phyloP scores from a whole-genome alignment of 2,888 invertebrate genomes.

The Drosophila maculinotata region DNA sequence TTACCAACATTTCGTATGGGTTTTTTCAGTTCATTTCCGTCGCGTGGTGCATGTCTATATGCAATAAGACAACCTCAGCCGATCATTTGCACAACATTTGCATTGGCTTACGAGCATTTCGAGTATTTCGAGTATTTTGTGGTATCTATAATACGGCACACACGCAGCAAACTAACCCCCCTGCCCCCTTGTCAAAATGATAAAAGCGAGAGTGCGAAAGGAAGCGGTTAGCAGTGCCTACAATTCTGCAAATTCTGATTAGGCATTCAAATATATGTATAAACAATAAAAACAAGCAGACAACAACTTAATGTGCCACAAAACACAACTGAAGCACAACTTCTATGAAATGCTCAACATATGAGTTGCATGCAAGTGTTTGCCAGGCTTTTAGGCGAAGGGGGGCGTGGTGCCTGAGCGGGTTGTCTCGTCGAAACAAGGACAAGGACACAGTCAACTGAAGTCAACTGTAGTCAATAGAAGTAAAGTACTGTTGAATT shows the following conservation, averaged over 20 bases:
- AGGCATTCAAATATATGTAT: slow-evolving; percentile 60
- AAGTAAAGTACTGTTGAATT: slow-evolving; percentile 19
- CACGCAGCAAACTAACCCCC: slow-evolving; percentile 22
- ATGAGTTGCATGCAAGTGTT: slow-evolving; percentile 26
- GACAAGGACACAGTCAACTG: slow-evolving; percentile 20
- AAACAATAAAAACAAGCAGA: slow-evolving; percentile 56
- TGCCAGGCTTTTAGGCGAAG: slow-evolving; percentile 9
- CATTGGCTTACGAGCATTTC: slow-evolving; percentile 50
- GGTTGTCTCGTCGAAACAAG: slow-evolving; percentile 11
- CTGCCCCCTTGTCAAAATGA: too few species aligned
- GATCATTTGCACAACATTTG: slow-evolving; percentile 78
- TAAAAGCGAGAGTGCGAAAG: slow-evolving; percentile 14
- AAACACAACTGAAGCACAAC: not conserved
- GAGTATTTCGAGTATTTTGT: slow-evolving; percentile 10
- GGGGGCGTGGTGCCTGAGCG: not conserved
- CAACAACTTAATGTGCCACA: slow-evolving; percentile 73
- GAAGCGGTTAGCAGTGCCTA: slow-evolving; percentile 32
- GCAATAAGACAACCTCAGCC: slow-evolving; percentile 60
- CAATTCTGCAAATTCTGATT: slow-evolving; percentile 52
- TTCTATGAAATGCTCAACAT: slow-evolving; percentile 4
- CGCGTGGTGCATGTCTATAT: slow-evolving; percentile 58
- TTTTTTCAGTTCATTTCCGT: not conserved
- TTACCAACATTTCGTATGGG: not conserved
- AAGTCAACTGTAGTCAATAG: slow-evolving; percentile 4
- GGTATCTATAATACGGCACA: slow-evolving; percentile 28